These are phyloP conservation scores for Strix uralensis DNA, from an alignment of 2,113 vertebrate species.

Conservation along the genomic window DNA sequence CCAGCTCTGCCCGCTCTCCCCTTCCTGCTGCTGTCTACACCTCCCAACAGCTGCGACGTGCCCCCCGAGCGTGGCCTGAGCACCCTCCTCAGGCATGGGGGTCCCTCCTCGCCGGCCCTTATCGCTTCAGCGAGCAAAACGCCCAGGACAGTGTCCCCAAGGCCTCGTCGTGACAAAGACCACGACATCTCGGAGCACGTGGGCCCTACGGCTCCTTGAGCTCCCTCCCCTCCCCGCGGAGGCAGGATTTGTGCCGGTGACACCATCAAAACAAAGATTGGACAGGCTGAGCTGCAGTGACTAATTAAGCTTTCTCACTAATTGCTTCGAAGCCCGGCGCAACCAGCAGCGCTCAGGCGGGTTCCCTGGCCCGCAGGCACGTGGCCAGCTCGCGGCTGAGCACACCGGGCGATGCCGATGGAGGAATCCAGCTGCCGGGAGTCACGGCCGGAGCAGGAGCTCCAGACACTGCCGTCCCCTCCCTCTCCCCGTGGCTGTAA, in stretches of 20 bases:
- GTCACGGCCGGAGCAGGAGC: fast-evolving
- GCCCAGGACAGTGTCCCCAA: background rate
- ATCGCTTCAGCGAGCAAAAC: background rate
- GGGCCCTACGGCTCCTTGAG: background rate
- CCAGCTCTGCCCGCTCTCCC: background rate
- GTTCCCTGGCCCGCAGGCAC: fast-evolving
- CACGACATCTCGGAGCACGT: fast-evolving
- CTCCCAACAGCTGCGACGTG: background rate
- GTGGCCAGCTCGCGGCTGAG: background rate
- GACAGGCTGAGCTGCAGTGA: background rate
- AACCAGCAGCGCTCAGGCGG: background rate
- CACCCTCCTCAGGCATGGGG: fast-evolving
- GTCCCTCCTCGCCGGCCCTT: background rate
- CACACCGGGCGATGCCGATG: fast-evolving
- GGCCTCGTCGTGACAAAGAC: fast-evolving
- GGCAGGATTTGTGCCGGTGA: background rate
- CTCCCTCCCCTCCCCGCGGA: background rate
- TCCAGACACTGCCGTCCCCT: background rate
- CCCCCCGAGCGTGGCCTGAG: background rate
- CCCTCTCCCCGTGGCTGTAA: background rate
- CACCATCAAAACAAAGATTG: background rate
- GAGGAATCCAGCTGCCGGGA: background rate
- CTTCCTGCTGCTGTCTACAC: background rate
- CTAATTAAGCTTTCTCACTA: background rate
- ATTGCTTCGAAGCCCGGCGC: fast-evolving